These are phyloP conservation scores for Archips crataeganus DNA, from an alignment of 2,888 invertebrate species.

Conservation along the genomic window DNA sequence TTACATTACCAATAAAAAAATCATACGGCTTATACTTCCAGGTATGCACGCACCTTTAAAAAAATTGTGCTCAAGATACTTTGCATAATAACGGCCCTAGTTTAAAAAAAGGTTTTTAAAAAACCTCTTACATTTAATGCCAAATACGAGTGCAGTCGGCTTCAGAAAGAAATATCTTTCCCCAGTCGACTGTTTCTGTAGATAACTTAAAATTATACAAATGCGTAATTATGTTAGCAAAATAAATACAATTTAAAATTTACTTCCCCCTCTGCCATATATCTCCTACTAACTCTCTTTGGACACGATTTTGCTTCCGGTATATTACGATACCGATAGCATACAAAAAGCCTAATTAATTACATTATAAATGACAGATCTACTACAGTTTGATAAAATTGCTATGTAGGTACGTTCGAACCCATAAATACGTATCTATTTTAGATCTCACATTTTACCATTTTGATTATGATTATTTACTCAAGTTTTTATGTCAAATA, in stretches of 20 bases:
- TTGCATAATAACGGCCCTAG: slow-evolving; percentile 62
- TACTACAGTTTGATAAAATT: slow-evolving; percentile 54
- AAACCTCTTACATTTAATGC: slow-evolving; percentile 47
- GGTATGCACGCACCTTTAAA: slow-evolving; percentile 56
- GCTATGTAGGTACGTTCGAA: slow-evolving; percentile 26
- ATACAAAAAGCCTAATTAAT: slow-evolving; percentile 46
- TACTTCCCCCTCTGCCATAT: slow-evolving; percentile 54
- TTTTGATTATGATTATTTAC: not conserved
- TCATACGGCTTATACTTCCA: slow-evolving; percentile 21
- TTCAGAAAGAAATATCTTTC: slow-evolving; percentile 9
- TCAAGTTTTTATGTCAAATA: not conserved
- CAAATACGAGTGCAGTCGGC: slow-evolving; percentile 9
- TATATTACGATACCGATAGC: slow-evolving; percentile 59
- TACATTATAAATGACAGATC: slow-evolving; percentile 56
- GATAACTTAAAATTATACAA: slow-evolving; percentile 38
- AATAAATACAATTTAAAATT: slow-evolving; percentile 58
- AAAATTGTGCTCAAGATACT: slow-evolving; percentile 74
- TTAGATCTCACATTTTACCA: not conserved
- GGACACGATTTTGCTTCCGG: slow-evolving; percentile 76
- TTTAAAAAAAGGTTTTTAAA: slow-evolving; percentile 56
- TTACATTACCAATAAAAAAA: slow-evolving; percentile 33
- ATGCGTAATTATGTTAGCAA: slow-evolving; percentile 50
- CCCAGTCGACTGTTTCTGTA: not conserved
- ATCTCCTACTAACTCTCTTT: slow-evolving; percentile 67
- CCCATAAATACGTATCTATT: not conserved